Conservation (phyloP, 2,113 vertebrate genomes). For the Tinamus guttatus region DNA sequence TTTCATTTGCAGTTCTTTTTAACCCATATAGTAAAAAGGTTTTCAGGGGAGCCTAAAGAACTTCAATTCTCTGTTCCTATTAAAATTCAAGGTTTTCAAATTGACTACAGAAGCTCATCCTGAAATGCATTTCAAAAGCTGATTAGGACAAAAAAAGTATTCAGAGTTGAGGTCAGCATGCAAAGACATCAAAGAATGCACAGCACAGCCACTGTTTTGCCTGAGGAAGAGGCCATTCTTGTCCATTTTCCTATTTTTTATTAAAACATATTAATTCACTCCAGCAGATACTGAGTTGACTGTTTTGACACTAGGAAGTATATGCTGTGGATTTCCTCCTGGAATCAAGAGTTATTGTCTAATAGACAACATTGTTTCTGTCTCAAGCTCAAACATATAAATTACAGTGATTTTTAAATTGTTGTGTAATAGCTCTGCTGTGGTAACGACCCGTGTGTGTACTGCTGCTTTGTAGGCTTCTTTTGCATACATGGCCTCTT, state of each 20-base stretch:
- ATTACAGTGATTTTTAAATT: not conserved
- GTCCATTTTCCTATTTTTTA: not conserved
- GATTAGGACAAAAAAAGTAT: not conserved
- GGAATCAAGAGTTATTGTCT: not conserved
- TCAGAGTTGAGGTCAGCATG: not conserved
- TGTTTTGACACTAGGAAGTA: not conserved
- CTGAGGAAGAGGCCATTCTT: not conserved
- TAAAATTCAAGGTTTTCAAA: not conserved
- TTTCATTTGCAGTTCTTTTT: not conserved
- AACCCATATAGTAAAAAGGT: not conserved
- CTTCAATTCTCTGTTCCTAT: fast-evolving
- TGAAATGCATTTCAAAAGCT: not conserved
- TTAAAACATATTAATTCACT: not conserved
- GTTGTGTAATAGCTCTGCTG: not conserved
- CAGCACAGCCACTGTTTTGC: not conserved
- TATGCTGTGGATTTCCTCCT: not conserved
- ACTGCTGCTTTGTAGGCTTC: fast-evolving
- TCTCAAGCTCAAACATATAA: not conserved
- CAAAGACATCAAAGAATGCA: fast-evolving
- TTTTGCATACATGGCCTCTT: fast-evolving
- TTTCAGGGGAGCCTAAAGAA: not conserved
- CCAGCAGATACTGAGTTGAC: fast-evolving
- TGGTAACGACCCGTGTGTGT: fast-evolving
- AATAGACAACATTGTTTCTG: fast-evolving
- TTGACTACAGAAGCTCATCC: not conserved